Conservation (phyloP, 2,797 vertebrate species). For the Pangasius mekongensis region DNA sequence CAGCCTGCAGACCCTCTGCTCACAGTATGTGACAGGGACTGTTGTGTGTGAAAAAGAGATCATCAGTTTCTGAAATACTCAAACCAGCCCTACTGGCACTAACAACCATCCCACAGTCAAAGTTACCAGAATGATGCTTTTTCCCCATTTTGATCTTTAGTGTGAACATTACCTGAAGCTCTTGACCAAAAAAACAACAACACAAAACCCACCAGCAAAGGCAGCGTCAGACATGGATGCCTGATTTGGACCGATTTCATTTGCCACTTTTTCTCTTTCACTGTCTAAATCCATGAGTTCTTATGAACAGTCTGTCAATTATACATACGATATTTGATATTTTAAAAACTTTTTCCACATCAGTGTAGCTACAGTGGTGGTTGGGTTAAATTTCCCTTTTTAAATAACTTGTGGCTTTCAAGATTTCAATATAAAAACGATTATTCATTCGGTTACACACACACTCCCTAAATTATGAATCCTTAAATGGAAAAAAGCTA, state of each 20-base stretch:
- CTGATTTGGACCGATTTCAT: neutral
- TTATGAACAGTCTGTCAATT: neutral
- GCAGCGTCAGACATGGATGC: neutral
- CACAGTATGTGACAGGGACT: no score
- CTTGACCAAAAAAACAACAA: neutral
- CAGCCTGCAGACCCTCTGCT: neutral
- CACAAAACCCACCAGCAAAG: neutral
- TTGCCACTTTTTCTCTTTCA: no score
- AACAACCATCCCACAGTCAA: neutral
- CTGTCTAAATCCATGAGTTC: neutral
- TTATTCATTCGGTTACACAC: neutral
- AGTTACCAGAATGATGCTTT: neutral
- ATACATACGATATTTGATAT: neutral
- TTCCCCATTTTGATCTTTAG: neutral
- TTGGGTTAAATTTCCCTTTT: neutral
- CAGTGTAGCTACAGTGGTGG: neutral
- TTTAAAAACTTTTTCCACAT: neutral
- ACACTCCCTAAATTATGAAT: neutral
- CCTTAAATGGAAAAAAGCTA: neutral
- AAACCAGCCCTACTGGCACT: neutral
- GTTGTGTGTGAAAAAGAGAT: neutral
- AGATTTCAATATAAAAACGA: neutral
- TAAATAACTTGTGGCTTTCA: neutral
- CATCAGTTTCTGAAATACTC: neutral
- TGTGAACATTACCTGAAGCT: neutral